Evolutionary conservation across 2,888 invertebrate genomes (phyloP), one percentile per base, ranked within the genome.

Genomic region (Peribatodes rhomboidaria): DNA sequence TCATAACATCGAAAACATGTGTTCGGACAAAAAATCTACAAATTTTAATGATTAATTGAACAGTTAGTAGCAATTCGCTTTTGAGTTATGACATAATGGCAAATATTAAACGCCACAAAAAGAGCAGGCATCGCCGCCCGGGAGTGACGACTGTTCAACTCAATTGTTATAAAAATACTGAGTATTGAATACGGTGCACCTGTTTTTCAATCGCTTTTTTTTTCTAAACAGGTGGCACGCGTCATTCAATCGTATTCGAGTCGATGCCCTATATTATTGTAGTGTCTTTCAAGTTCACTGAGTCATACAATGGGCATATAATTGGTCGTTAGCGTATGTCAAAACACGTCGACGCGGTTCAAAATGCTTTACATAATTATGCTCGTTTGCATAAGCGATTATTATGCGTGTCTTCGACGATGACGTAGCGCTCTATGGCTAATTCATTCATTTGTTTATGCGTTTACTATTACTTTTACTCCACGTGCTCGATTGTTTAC

Each of bases 211-310:
- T 67, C 60, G 64, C 64, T 14, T 35, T 74, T 74, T 84, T 88
- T 87, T 87, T 87, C 85, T 85, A 84, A 89, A 86, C 92, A 91
- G 91, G 89, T 92, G 55, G 71, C 74, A 77, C 72, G 67, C 78
- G 83, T 78, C 85, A 85, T 83, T 87, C 83, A 85, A 65, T 76
- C 72, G 78, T 72, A 72, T 75, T 64, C 69, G 76, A 73, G 77
- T 91, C 91, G 90, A 91, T 91, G 92, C 89, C 92, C 92, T 86
- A 92, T 90, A 92, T 91, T 87, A 85, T 85, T 85, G 83, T 86
- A 79, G 76, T 83, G 79, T 87, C 88, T 88, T 86, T 89, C 90
- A 91, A 92, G 92, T 92, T 91, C 92, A 90, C 81, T 85, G 89
- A 87, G 86, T 85, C 86, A 85, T 84, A 92, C 91, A 91, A 92